Evolutionary conservation across 2,888 invertebrate species (phyloP), one percentile per base, ranked within the genome.

Genomic region (Pyrochroa serraticornis): DNA sequence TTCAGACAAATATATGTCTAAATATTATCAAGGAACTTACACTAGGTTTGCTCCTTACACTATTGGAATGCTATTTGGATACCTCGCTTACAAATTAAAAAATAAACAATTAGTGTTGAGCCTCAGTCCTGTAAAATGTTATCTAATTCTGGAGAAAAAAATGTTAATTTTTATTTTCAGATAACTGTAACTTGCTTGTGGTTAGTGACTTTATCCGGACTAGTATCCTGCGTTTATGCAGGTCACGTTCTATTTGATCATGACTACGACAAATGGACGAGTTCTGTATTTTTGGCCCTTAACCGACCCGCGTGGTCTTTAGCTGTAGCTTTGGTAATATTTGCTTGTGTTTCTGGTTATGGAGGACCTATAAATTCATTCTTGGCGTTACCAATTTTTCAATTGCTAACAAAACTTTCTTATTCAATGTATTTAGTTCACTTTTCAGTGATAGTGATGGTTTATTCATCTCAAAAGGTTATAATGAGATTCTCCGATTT

Each of bases 391-490:
- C 62, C 68, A 8, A 58, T 82, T 35, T 83, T 82, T 79, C 81
- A 82, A 70, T 71, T 82, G 7, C 78, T 82, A 1, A 80, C 81
- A 1, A 76, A 82, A 1, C 71, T 83, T 1, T 81, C 83, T 0
- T 83, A 80, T 57, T 81, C 80, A 0, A 78, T 82, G 69, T 83
- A 82, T 58, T 67, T 83, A 9, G 64, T 79, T 0, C 83, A 83
- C 63, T 67, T 77, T 14, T 35, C 61, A 42, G 14, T 68, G 0
- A 35, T 63, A 10, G 32, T 6, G 6, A 3, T 65, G 7, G 38
- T 48, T 32, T 45, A 41, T 32, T 9, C 54, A 1, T 30, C 56
- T 0, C 31, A 32, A n/a, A 58, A 34, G 39, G 51, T 39, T 7
- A 22, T 35, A 5, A 9, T 58, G 0, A 43, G 47, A 43, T 59